Percentiles rank a stretch among this genome's conserved stretches.
These are phyloP conservation scores for Acrocephalus kingi DNA, from an alignment of 2,113 vertebrate species.

Conservation along the genomic window DNA sequence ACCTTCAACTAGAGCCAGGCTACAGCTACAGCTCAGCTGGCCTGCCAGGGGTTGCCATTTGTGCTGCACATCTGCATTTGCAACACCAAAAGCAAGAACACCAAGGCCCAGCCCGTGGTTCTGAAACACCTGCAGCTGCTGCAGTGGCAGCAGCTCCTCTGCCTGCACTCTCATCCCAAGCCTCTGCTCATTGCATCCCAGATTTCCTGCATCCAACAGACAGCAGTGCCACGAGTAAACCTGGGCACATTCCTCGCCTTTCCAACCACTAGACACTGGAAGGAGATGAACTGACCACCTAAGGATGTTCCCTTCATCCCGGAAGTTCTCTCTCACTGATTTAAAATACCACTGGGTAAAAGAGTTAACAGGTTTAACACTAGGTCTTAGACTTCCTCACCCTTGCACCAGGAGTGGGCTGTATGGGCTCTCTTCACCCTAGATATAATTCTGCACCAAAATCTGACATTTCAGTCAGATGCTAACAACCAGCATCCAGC, in stretches of 20 bases:
- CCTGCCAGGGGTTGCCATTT: not conserved
- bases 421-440: too few relatives aligned
- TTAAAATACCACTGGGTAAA: not conserved
- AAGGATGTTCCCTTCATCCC: not conserved
- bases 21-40: not conserved
- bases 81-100: rapidly evolving
- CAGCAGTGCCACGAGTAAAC: not conserved
- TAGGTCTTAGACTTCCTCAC: not conserved
- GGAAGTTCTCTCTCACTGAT: not conserved
- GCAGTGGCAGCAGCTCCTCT: not conserved
- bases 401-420: not conserved
- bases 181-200: not conserved
- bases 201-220: not conserved
- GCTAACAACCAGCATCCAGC: not conserved
- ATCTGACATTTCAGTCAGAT: not conserved
- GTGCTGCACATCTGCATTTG: not conserved
- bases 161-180: not conserved
- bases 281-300: not conserved
- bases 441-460: not conserved
- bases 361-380: not conserved
- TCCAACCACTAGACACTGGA: not conserved
- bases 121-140: not conserved
- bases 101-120: not conserved
- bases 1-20: not conserved
- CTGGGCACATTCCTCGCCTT: not conserved